phyloP scores from a whole-genome alignment of 1,140 invertebrate genomes.

The Leptopilina clavipes region DNA sequence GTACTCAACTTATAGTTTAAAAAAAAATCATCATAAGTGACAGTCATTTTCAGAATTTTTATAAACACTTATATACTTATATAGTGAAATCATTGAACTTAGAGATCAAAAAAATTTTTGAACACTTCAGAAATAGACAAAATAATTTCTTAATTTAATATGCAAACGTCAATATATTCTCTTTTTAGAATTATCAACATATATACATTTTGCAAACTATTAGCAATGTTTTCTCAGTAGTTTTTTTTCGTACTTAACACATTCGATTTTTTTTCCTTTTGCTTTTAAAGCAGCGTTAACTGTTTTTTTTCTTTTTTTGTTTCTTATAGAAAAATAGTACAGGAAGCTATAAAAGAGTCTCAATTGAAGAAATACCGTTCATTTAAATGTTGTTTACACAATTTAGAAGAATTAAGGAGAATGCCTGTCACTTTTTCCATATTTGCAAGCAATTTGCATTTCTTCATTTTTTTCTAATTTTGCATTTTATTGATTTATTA shows the following conservation, averaged over 20 bases:
- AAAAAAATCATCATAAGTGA: neutral
- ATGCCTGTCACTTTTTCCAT: no score
- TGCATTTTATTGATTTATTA: no score
- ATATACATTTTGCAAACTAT: neutral
- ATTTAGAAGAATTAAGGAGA: no score
- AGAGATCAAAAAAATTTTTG: neutral
- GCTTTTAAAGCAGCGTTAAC: neutral
- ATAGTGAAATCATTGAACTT: neutral
- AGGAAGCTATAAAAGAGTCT: neutral
- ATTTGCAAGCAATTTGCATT: no score
- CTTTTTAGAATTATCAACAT: no score
- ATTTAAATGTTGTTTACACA: neutral
- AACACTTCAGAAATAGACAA: neutral
- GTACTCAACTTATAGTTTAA: no score
- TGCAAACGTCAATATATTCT: neutral
- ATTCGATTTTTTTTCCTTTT: neutral
- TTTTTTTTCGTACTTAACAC: neutral
- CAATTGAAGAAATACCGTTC: neutral
- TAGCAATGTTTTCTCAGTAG: neutral
- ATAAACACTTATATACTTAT: neutral
- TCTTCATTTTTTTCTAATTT: no score
- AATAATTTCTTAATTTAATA: neutral
- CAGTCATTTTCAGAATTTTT: neutral
- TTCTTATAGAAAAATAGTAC: conserved; percentile 2
- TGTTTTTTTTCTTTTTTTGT: no score